These are phyloP conservation scores for Chitala chitala DNA, from an alignment of 2,113 vertebrate species.

Conservation along the genomic window DNA sequence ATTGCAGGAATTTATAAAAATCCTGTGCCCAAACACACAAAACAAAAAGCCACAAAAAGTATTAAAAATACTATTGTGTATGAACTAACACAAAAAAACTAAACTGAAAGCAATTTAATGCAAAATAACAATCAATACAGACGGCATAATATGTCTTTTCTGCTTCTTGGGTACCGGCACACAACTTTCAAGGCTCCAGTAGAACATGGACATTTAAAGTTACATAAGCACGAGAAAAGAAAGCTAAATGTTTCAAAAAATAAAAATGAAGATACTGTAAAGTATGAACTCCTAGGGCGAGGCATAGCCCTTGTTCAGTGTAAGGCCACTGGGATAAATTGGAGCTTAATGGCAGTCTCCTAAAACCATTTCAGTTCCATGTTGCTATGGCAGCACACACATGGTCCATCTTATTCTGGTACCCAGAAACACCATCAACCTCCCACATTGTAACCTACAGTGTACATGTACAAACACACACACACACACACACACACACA, in stretches of 20 bases:
- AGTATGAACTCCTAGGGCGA: neutral
- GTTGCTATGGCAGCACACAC: neutral
- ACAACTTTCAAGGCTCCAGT: neutral
- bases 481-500: neutral
- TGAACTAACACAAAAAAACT: neutral
- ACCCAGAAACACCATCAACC: neutral
- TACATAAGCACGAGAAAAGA: neutral
- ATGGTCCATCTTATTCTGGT: neutral
- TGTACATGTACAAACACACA: neutral
- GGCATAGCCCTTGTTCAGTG: neutral
- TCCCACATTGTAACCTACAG: neutral
- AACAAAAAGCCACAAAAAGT: neutral
- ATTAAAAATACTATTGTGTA: neutral
- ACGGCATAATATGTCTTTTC: too few species aligned
- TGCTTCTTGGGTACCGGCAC: too few species aligned
- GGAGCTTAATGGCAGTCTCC: too few species aligned
- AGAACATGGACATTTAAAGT: neutral
- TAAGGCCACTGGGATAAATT: neutral
- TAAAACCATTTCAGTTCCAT: neutral
- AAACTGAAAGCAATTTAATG: too few species aligned
- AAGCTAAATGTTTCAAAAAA: neutral
- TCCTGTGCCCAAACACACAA: neutral
- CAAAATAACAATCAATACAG: too few species aligned
- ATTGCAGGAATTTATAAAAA: neutral
- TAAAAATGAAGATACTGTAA: neutral